Evolutionary conservation across 2,888 invertebrate species (phyloP), one percentile per base, ranked within the genome.

Genomic region (Salticus scenicus): DNA sequence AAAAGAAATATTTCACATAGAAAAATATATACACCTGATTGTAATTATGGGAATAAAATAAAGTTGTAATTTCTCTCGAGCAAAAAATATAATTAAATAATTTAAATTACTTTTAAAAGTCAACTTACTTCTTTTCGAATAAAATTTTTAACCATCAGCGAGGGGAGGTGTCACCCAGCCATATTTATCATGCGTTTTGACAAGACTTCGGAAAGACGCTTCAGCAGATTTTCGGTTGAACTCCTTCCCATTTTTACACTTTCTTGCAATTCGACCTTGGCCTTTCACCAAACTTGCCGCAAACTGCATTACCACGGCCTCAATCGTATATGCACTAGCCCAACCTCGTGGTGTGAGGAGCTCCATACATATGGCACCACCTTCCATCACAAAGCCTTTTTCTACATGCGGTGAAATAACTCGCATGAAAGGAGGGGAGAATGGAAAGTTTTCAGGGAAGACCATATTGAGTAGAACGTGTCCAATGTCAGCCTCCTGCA

Each of bases 121-220:
- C n/a, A n/a, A n/a, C n/a, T n/a, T n/a, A n/a, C n/a, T n/a, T n/a
- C n/a, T n/a, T n/a, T n/a, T n/a, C n/a, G n/a, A n/a, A n/a, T n/a
- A n/a, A n/a, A n/a, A n/a, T n/a, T n/a, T 10, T 79, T 94, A 96
- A 90, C 96, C 96, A 91, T 96, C 96, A 67, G 96, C 94, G 87
- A 96, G 93, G 20, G 96, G 94, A 31, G 96, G 96, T 31, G 96
- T 96, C 71, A 96, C 96, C 96, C 96, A 96, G 76, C 96, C 96
- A 90, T 96, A 96, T 90, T 96, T 96, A 90, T 96, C 96, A 90
- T 96, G 96, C 10, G 96, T 96, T 91, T 96, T 96, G 83, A 96
- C 96, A 88, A 96, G 93, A 81, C 95, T 96, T 89, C 96, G 93
- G 92, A 96, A 96, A 33, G 96, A 95, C 90, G 96, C 96, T 91